phyloP scores from a whole-genome alignment of 2,888 invertebrate species.

The Noctua comes region DNA sequence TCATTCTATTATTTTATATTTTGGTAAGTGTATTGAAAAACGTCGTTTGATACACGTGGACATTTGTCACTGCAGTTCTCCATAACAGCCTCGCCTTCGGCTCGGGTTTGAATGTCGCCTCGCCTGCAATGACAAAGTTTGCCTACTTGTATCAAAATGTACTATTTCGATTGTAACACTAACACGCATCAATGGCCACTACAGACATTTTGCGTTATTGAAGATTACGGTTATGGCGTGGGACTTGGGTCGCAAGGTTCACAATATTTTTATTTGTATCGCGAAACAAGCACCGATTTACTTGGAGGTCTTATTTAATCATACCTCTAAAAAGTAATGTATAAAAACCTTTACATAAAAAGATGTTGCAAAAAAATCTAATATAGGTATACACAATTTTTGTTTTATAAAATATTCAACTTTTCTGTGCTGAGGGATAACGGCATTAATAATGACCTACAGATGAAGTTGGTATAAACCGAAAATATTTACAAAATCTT shows the following conservation, averaged over 20 bases:
- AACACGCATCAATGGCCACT: constrained; percentile 35
- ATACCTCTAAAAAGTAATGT: neutral
- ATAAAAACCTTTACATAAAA: neutral
- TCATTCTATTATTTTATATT: neutral
- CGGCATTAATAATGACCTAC: neutral
- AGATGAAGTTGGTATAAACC: neutral
- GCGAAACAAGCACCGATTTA: constrained; percentile 19
- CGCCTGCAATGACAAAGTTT: neutral
- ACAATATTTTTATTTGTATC: constrained; percentile 9
- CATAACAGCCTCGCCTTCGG: neutral
- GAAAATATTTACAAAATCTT: neutral
- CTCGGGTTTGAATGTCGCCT: neutral
- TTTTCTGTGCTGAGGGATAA: neutral
- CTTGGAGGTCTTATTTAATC: constrained; percentile 2
- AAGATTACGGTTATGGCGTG: constrained; percentile 20
- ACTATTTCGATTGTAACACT: constrained; percentile 12
- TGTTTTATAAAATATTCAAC: neutral
- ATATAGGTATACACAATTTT: neutral
- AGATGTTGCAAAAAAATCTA: neutral
- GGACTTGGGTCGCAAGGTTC: constrained; percentile 6
- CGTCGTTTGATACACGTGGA: neutral
- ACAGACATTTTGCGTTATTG: constrained; percentile 21
- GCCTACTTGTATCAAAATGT: neutral
- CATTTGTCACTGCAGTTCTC: neutral
- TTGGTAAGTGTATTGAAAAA: neutral